Evolutionary conservation across 2,888 invertebrate genomes (phyloP).

Genomic region (Idaea straminata): DNA sequence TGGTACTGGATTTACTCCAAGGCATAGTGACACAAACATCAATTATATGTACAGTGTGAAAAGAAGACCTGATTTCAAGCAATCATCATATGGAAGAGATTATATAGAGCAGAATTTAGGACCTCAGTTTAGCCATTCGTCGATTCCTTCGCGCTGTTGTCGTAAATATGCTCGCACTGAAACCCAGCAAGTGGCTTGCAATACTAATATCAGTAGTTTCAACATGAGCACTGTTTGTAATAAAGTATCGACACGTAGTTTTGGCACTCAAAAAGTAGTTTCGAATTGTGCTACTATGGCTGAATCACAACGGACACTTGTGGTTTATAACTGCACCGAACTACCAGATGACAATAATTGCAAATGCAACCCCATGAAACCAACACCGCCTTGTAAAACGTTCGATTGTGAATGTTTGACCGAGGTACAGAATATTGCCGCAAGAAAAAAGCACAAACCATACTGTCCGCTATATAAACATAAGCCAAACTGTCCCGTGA

Average conservation of each 20-base stretch:
- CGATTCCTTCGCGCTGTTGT: conserved; percentile 32
- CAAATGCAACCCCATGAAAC: conserved; percentile 61
- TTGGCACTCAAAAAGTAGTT: conserved; percentile 29
- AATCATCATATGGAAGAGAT: conserved; percentile 45
- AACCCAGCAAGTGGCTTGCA: conserved; percentile 17
- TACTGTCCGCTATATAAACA: conserved; percentile 68
- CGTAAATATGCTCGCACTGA: conserved; percentile 18
- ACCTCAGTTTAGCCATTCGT: not conserved
- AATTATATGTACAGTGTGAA: conserved; percentile 49
- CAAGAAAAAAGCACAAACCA: conserved; percentile 61
- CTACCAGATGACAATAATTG: conserved; percentile 61
- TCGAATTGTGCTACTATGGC: conserved; percentile 39
- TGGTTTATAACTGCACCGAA: conserved; percentile 50
- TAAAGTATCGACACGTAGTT: conserved; percentile 28
- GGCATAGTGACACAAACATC: conserved; percentile 44
- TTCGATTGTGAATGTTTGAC: conserved; percentile 66
- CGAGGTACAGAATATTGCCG: conserved; percentile 44
- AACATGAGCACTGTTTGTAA: conserved; percentile 21
- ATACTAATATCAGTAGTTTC: conserved; percentile 23
- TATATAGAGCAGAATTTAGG: conserved; percentile 43
- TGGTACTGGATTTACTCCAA: conserved; percentile 52
- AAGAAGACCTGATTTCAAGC: conserved; percentile 43
- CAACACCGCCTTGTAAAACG: conserved; percentile 62
- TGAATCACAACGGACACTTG: conserved; percentile 30
- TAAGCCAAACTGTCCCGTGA: conserved; percentile 62